A percentile compares a stretch with the other conserved stretches of the same genome.
Evolutionary conservation across 2,113 vertebrate species (phyloP).

Genomic region (Entelurus aequoreus): DNA sequence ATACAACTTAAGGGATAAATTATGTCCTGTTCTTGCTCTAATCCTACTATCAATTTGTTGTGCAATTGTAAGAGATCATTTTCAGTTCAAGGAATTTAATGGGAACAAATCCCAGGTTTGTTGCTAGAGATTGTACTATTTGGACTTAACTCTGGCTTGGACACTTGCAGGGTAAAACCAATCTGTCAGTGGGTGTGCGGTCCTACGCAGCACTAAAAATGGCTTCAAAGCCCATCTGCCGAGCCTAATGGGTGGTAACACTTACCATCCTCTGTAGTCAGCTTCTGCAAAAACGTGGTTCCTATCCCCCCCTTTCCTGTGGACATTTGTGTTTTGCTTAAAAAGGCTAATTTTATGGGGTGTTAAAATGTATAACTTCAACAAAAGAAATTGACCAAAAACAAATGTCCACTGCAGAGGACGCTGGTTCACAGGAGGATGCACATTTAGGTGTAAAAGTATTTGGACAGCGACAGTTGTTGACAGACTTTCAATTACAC

Average conservation of each 20-base stretch:
- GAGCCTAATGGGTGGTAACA: constrained; percentile 37
- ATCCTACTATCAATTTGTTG: constrained; percentile 3
- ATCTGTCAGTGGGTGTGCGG: constrained; percentile 13
- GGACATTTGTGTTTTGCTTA: too few relatives aligned
- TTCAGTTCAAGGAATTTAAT: constrained; percentile 9
- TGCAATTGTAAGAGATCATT: not conserved
- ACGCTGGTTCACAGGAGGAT: too few relatives aligned
- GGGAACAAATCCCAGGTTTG: constrained; percentile 14
- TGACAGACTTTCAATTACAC: too few relatives aligned
- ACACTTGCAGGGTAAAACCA: constrained; percentile 7
- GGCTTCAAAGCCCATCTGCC: constrained; percentile 30
- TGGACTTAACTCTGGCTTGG: constrained; percentile 16
- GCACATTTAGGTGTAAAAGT: too few relatives aligned
- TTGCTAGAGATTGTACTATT: constrained; percentile 17
- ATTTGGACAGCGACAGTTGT: too few relatives aligned
- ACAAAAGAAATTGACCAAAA: too few relatives aligned
- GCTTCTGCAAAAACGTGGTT: constrained; percentile 23
- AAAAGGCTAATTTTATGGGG: too few relatives aligned
- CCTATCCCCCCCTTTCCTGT: not conserved
- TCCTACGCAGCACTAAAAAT: constrained; percentile 29
- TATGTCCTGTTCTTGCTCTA: not conserved
- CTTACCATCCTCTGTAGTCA: constrained; percentile 29
- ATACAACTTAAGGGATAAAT: constrained; percentile 6
- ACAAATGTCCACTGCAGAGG: too few relatives aligned
- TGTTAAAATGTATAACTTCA: too few relatives aligned